Evolutionary conservation across 1,140 invertebrate species (phyloP).

Genomic region (Mycetomoellerius zeteki): DNA sequence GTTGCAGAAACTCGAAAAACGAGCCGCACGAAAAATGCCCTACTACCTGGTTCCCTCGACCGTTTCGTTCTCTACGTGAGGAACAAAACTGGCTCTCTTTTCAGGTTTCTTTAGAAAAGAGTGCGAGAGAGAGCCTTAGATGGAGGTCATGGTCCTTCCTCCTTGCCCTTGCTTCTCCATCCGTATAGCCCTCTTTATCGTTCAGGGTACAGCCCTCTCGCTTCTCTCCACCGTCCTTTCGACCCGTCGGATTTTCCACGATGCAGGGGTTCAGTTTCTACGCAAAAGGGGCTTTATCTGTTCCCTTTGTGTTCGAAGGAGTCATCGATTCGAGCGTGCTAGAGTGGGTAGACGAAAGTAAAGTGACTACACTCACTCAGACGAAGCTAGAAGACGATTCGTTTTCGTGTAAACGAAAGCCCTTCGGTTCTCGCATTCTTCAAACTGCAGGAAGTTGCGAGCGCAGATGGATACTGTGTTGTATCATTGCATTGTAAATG

Average conservation of each 20-base stretch:
- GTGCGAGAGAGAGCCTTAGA: constrained; percentile 63
- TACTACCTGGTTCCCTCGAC: constrained; percentile 77
- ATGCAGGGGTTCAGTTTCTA: constrained; percentile 62
- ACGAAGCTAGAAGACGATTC: constrained; percentile 51
- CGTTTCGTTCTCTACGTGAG: constrained; percentile 57
- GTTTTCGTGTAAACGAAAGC: constrained; percentile 33
- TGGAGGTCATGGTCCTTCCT: constrained; percentile 77
- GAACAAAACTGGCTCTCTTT: constrained; percentile 73
- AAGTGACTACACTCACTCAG: neutral
- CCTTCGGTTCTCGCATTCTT: neutral
- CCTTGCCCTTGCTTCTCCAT: constrained; percentile 67
- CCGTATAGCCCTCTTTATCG: constrained; percentile 52
- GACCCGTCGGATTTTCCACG: constrained; percentile 65
- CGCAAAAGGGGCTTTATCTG: constrained; percentile 64
- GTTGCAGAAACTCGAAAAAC: constrained; percentile 77
- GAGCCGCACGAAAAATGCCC: constrained; percentile 71
- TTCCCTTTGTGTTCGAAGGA: constrained; percentile 57
- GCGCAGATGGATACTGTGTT: constrained; percentile 13
- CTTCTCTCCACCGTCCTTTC: constrained; percentile 4
- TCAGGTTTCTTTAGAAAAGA: constrained; percentile 57
- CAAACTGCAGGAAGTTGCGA: constrained; percentile 10
- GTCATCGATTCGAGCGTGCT: constrained; percentile 59
- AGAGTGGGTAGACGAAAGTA: constrained; percentile 29
- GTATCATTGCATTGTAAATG: constrained; percentile 3
- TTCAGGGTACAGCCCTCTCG: constrained; percentile 35